phyloP scores from a whole-genome alignment of 1,140 invertebrate species.

The Drosophila takahashii region DNA sequence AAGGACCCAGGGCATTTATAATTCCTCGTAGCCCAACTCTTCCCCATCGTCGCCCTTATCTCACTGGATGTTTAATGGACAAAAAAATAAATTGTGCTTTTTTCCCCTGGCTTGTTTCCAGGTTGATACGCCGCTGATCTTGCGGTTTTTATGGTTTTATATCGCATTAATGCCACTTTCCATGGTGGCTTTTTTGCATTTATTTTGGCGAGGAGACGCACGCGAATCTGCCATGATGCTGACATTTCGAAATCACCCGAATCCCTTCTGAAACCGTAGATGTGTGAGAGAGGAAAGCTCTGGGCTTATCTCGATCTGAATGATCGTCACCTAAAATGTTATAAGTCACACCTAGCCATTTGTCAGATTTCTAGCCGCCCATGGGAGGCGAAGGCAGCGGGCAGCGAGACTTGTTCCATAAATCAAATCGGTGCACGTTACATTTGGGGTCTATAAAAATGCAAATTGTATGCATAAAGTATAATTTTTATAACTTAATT shows the following conservation, averaged over 20 bases:
- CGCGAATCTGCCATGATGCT: conserved; percentile 55
- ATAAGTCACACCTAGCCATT: conserved; percentile 80
- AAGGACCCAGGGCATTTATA: conserved; percentile 1
- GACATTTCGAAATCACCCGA: conserved; percentile 43
- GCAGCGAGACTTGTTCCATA: conserved; percentile 29
- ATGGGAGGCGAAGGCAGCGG: conserved; percentile 27
- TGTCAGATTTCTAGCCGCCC: conserved; percentile 62
- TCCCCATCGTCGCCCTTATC: conserved; percentile 5
- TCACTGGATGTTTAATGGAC: conserved; percentile 1
- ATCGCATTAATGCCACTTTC: conserved; percentile 40
- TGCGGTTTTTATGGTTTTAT: conserved; percentile 71
- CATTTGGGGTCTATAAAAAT: conserved; percentile 78
- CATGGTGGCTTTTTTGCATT: conserved; percentile 6
- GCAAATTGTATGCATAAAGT: conserved; percentile 81
- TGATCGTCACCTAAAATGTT: conserved; percentile 54
- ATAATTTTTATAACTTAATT: conserved; percentile 83
- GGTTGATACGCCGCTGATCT: conserved; percentile 70
- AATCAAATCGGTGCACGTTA: conserved; percentile 72
- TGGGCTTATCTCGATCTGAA: conserved; percentile 25
- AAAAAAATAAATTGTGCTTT: conserved; percentile 17
- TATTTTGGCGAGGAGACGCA: conserved; percentile 44
- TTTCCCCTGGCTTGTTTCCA: conserved; percentile 31
- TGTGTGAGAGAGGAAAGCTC: conserved; percentile 64
- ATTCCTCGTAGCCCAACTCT: neutral
- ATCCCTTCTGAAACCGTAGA: conserved; percentile 63